Base-by-base conservation (phyloP, 2,113 vertebrate genomes). In the Entomyzon cyanotis region DNA sequence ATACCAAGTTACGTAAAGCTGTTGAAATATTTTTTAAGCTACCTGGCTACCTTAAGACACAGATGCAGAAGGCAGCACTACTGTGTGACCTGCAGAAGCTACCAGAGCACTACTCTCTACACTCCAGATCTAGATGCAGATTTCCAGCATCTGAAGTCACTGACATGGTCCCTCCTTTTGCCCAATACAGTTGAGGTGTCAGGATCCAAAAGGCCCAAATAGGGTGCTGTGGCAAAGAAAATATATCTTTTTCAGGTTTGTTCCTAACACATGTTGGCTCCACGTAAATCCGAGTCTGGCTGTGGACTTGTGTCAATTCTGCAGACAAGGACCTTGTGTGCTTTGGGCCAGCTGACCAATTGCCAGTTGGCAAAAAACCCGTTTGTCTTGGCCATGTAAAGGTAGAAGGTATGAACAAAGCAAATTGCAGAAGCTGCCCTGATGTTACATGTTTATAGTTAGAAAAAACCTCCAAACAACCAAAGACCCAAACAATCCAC, bases 211-310 rank as follows among this genome's bases (percentile, higher is more conserved):
- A 74, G 35, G 28, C 58, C 35, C 53, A 47, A 46, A 24, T 0
- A 35, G 10, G 16, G 41, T 47, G 12, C 12, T 69, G 55, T 59
- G 83, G 65, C 58, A 67, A 35, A 69, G 30, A 56, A 55, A 60
- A 49, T 6, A 1, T 0, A 5, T 24, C 3, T 49, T 39, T 62
- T 60, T 23, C 11, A 52, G 10, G 6, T 85, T 65, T 62, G 15
- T 65, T 88, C 33, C 46, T 33, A 4, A 10, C 44, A 27, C 37
- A 4, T 12, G 63, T 44, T 68, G 71, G 44, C 44, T 44, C 53
- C 46, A 18, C 5, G 9, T 60, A 33, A 44, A 52, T 68, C 17
- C 1, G 0, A 15, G 44, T 15, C 39, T 53, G 39, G 12, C 1
- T 31, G 8, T 74, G 71, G 42, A 19, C 24, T 77, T 4, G 21